Percentiles rank a stretch among this genome's conserved stretches.
Evolutionary conservation across 2,888 invertebrate genomes (phyloP).

Genomic region (Brachyptera putata): DNA sequence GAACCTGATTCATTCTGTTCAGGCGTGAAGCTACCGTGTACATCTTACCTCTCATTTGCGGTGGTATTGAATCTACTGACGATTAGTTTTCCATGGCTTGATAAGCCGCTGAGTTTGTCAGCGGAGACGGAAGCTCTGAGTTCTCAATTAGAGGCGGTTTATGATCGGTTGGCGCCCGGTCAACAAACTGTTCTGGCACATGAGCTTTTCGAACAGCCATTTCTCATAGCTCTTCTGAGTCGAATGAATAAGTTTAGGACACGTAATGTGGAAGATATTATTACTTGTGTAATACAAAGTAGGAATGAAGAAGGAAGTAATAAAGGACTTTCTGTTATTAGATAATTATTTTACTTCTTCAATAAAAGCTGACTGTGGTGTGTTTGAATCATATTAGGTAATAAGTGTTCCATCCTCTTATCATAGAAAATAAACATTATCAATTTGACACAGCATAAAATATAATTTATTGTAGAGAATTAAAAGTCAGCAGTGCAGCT

Average conservation of each 20-base stretch:
- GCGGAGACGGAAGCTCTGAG: background rate
- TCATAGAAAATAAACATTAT: no score
- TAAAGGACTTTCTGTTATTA: no score
- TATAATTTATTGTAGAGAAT: no score
- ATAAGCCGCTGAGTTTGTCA: background rate
- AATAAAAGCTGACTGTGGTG: no score
- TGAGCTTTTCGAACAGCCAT: background rate
- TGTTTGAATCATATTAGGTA: no score
- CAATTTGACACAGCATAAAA: no score
- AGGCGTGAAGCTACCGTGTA: no score
- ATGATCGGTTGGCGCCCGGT: background rate
- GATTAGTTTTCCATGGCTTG: constrained; percentile 3
- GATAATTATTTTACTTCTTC: no score
- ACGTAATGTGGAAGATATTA: background rate
- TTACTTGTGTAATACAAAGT: background rate
- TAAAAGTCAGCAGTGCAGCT: no score
- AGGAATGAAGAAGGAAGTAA: no score
- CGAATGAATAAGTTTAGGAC: background rate
- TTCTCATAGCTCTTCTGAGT: background rate
- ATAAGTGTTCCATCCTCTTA: no score
- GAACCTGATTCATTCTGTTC: no score
- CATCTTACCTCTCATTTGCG: background rate
- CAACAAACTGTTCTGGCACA: background rate
- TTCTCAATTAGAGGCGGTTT: background rate
- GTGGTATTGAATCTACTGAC: constrained; percentile 1